Conservation (phyloP, 2,113 vertebrate species). For the Callipepla californica region DNA sequence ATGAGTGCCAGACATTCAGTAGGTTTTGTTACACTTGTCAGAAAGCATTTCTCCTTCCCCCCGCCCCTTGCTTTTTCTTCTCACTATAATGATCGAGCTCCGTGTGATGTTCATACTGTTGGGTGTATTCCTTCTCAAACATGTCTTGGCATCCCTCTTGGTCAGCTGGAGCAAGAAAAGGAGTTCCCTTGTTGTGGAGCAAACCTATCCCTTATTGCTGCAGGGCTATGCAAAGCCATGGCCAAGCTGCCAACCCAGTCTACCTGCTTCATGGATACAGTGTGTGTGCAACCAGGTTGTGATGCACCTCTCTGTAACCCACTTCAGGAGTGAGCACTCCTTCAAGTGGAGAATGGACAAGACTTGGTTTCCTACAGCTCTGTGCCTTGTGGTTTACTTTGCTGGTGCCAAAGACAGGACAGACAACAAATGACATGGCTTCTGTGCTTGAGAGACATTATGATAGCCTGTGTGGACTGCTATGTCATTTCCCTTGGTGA, state of each 20-base stretch:
- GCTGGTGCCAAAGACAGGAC: background rate
- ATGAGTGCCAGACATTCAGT: background rate
- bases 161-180: background rate
- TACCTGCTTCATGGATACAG: fast-evolving
- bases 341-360: background rate
- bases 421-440: fast-evolving
- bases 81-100: fast-evolving
- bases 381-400: background rate
- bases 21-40: background rate
- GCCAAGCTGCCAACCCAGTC: fast-evolving
- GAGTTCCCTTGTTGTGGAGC: fast-evolving
- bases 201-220: background rate
- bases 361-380: background rate
- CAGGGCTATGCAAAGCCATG: background rate
- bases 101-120: fast-evolving
- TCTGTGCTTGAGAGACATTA: fast-evolving
- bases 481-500: fast-evolving
- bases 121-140: background rate
- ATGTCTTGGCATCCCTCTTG: background rate
- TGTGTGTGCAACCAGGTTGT: fast-evolving
- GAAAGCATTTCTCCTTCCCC: background rate
- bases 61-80: background rate
- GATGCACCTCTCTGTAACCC: fast-evolving
- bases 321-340: background rate
- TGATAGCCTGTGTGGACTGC: background rate